Base-by-base conservation (phyloP, 2,113 vertebrate genomes). In the Scopus umbretta region DNA sequence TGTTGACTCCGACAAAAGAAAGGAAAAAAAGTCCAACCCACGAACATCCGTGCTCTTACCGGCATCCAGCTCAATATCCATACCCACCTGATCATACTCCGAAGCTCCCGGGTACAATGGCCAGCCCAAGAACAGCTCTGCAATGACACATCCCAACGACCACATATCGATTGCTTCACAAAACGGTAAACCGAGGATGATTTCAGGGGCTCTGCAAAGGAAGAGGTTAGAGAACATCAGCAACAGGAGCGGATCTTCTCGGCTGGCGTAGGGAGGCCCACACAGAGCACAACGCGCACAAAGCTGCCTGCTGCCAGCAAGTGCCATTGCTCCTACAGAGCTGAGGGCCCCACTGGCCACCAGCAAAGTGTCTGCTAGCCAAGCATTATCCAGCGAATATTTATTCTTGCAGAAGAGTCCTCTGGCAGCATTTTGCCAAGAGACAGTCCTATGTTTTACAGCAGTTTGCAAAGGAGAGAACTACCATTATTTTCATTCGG, bases 161-260 rank as follows among this genome's bases (percentile, higher is more conserved):
- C 99, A 99, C 99, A 99, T 99, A 97, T 99, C 99, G 53, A 99
- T 99, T 49, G 99, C 99, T 98, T 99, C 99, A 45, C 99, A 99
- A 96, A 99, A 99, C 0, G 99, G 99, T 97, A 99, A 98, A 92
- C 99, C 99, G 11, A 99, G 98, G 98, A 99, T 99, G 98, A 99
- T 99, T 98, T 99, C 99, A 8, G 99, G 99, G 96, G 99, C 99
- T 97, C 99, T 99, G 98, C 8, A 72, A 83, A 82, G 83, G 78
- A 65, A 75, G 7, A 96, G 45, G 45, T 93, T 11, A 97, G 78
- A 90, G 70, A 80, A 84, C 27, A 58, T 98, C 40, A 97, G 71
- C 53, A 62, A 76, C 2, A 6, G 36, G 40, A 61, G 30, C 11
- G 6, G 70, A 61, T 22, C 25, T 0, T 1, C 49, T 55, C 0